Evolutionary conservation across 2,113 vertebrate genomes (phyloP), one percentile per base, ranked within the genome.

Genomic region (Xenotilapia caudafasciata): DNA sequence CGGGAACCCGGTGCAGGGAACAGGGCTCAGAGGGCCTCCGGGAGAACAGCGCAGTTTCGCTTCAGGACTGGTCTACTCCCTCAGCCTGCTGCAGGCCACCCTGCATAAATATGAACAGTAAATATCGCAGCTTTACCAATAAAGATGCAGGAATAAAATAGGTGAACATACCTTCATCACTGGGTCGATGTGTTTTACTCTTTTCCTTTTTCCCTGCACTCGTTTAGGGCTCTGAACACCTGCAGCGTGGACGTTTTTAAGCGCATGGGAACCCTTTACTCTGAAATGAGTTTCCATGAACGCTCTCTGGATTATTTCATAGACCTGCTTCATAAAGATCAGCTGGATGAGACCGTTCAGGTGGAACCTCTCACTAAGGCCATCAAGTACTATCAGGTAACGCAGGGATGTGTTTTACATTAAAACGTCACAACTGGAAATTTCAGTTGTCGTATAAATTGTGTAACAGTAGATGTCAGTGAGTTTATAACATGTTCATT

Each of bases 381-480:
- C 92, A 98, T 99, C 96, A 99, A 99, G 88, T 99, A 99, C 95
- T 99, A 99, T 85, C 99, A 99, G 98, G 99, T 99, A 96, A 83
- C 1, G 21, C 42, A 17, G 42, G 33, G 11, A 19, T 21, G 11
- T 0, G 23, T 55, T 26, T 54, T 49, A 11, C 15, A 17, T 28
- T 38, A 45, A 49, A 82, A 62, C 8, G 4, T 75, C 1, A 0
- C 38, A 75, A 26, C 68, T 45, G 5, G n/a, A 1, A 45, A 15
- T 73, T 73, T 70, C 35, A 70, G 12, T 6, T 40, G 11, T 23
- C 2, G 12, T 45, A 45, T 45, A 47, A 28, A 28, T 1, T 47
- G 6, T 28, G 40, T 28, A 26, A 47, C 40, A 2, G 68, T 75
- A 31, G 9, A 47, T 77, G 1, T 75, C 6, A 47, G 0, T 77